phyloP scores from a whole-genome alignment of 2,888 invertebrate genomes.

The Heliconius ethilla region DNA sequence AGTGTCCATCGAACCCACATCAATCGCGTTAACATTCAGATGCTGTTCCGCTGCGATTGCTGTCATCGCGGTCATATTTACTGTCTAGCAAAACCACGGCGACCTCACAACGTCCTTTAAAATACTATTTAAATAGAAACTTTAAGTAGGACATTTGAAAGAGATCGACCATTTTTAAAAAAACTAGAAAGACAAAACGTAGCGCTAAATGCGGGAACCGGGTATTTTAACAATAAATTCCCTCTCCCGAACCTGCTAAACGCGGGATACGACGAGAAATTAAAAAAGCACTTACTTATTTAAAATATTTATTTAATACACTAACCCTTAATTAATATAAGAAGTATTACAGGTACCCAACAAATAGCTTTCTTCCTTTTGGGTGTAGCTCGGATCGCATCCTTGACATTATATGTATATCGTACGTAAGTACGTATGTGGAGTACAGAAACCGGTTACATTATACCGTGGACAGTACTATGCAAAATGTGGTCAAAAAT shows the following conservation, averaged over 20 bases:
- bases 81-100: no score
- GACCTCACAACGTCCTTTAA: no score
- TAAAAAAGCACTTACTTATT: neutral
- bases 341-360: neutral
- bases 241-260: neutral
- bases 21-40: no score
- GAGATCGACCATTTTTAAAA: no score
- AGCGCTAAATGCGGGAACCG: no score
- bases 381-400: conserved; percentile 9
- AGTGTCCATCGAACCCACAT: no score
- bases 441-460: conserved; percentile 23
- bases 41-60: no score
- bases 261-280: neutral
- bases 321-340: conserved; percentile 3
- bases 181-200: no score
- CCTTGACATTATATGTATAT: conserved; percentile 38
- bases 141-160: no score
- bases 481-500: neutral
- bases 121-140: no score
- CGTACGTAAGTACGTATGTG: conserved; percentile 17
- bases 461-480: neutral
- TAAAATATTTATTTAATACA: neutral
- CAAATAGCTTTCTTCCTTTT: conserved; percentile 33
- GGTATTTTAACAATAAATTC: neutral
- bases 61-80: no score